These are phyloP conservation scores for Atractosteus spatula DNA, from an alignment of 2,113 vertebrate genomes.

Conservation along the genomic window DNA sequence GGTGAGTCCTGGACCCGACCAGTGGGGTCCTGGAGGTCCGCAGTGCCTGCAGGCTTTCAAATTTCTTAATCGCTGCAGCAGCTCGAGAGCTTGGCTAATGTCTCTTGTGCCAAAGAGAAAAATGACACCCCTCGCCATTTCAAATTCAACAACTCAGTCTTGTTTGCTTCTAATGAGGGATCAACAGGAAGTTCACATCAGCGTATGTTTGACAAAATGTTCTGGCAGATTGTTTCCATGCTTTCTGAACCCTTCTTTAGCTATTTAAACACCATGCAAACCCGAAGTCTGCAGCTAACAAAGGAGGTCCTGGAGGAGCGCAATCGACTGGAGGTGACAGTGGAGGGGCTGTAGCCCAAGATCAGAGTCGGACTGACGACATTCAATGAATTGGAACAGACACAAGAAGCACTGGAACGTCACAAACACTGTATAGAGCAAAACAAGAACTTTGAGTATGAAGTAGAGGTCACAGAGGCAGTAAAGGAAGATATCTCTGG, in stretches of 20 bases:
- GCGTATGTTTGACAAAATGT: conserved; percentile 9
- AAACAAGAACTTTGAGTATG: conserved; percentile 32
- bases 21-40: conserved; percentile 17
- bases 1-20: conserved; percentile 21
- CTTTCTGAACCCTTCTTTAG: conserved; percentile 27
- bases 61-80: too few species aligned
- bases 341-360: conserved; percentile 25
- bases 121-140: conserved; percentile 23
- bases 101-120: conserved; percentile 16
- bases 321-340: conserved; percentile 8
- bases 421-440: conserved; percentile 16
- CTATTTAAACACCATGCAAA: background rate
- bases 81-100: too few species aligned
- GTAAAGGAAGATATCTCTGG: background rate
- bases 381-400: conserved; percentile 25
- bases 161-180: background rate
- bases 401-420: conserved; percentile 7
- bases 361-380: conserved; percentile 17
- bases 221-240: conserved; percentile 32
- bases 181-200: background rate
- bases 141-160: conserved; percentile 24
- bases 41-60: conserved; percentile 4
- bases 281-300: conserved; percentile 17
- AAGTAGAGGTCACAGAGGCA: conserved; percentile 5
- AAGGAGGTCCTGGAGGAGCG: conserved; percentile 18